phyloP scores from a whole-genome alignment of 1,140 invertebrate genomes.

The Macrobrachium rosenbergii region DNA sequence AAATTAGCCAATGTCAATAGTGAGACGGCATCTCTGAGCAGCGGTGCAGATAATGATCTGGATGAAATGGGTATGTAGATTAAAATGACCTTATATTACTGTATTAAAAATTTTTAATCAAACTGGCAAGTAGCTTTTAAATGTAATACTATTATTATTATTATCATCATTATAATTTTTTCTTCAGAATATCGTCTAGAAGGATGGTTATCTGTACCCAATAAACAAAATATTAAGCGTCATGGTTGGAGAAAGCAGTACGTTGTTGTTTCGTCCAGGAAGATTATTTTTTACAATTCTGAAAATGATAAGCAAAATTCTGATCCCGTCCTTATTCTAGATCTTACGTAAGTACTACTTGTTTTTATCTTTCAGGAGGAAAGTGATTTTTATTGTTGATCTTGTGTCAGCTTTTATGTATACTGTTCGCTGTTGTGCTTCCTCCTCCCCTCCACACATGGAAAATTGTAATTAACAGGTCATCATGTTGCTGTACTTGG shows the following conservation, averaged over 20 bases:
- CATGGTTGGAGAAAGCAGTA: slow-evolving; percentile 98
- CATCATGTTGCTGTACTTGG: neutral
- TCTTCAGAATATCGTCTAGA: slow-evolving; percentile 83
- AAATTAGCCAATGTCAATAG: slow-evolving; percentile 81
- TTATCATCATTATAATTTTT: too few relatives aligned
- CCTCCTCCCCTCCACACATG: too few relatives aligned
- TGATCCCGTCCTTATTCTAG: slow-evolving; percentile 93
- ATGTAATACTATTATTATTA: neutral
- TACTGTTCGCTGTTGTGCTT: too few relatives aligned
- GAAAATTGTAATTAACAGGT: too few relatives aligned
- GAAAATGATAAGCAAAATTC: slow-evolving; percentile 95
- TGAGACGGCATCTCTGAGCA: slow-evolving; percentile 91
- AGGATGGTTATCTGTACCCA: slow-evolving; percentile 95
- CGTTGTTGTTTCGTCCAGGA: slow-evolving; percentile 95
- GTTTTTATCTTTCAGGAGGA: neutral
- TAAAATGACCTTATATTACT: neutral
- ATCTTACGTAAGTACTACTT: slow-evolving; percentile 75
- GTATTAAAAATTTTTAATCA: neutral
- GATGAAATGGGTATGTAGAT: slow-evolving; percentile 60
- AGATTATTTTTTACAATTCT: slow-evolving; percentile 97
- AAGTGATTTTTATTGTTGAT: neutral
- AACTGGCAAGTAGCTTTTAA: neutral
- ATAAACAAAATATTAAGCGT: slow-evolving; percentile 93
- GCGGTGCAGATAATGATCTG: slow-evolving; percentile 84
- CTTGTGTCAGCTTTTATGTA: neutral